Base-by-base conservation (phyloP, 1,140 invertebrate genomes). In the Condylostylus longicornis region DNA sequence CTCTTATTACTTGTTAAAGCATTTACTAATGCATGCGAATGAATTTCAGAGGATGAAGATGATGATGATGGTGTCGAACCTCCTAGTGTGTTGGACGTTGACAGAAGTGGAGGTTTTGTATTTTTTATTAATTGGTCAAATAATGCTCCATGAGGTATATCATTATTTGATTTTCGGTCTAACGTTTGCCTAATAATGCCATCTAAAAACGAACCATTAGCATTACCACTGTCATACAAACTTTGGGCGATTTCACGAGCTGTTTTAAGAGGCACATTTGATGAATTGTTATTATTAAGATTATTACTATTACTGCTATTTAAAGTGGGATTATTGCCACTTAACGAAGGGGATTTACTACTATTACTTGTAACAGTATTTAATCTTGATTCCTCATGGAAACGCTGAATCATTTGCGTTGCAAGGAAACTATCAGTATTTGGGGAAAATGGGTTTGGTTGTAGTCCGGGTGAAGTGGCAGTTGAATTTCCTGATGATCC, bases 351-450 rank as follows among this genome's bases (percentile, higher is more conserved):
- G n/a, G 29, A 7, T 8, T 7, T 31, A 17, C 29, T 31, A 8
- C 5, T 17, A 31, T 31, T 44, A 62, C 54, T 43, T n/a, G n/a
- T n/a, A n/a, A n/a, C n/a, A 47, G 23, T 45, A 53, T 20, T 64
- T 18, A 53, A 51, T 44, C 52, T 61, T 41, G 53, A 58, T 35
- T 80, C 80, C 46, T 83, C 81, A 43, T 82, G 76, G 31, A 83
- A 59, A 18, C 78, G 72, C 31, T 80, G 74, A 65, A 83, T 82
- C 69, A 84, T 79, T 45, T 84, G 81, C 9, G 79, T 76, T 2
- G 81, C 79, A 53, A 83, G 82, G 46, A 82, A 75, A 29, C 75
- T 68, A 25, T 77, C 75, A 10, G 69, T 68, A 35, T 68, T 63
- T 18, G 68, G 54, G 15, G 68, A 60, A 37, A 71, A 66, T 42